A percentile compares a stretch with the other conserved stretches of the same genome.
phyloP scores from a whole-genome alignment of 1,140 invertebrate species.

The Drosophila tani region DNA sequence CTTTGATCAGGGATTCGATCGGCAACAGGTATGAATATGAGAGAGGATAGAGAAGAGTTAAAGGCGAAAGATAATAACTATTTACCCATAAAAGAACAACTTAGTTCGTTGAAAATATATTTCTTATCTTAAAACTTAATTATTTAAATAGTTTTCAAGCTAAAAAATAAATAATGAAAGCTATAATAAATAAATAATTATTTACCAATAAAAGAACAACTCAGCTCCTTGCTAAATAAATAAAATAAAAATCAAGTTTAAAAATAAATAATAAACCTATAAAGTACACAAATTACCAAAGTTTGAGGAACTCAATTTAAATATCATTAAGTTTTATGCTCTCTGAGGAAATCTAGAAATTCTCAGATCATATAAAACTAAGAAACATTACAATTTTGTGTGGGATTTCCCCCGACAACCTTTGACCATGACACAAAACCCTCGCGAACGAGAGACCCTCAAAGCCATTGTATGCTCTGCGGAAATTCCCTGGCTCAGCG shows the following conservation, averaged over 20 bases:
- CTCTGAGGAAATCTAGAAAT: not conserved
- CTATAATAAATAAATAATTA: too few species aligned
- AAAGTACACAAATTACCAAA: too few species aligned
- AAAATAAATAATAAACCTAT: too few species aligned
- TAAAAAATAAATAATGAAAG: too few species aligned
- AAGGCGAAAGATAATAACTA: too few species aligned
- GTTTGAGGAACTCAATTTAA: not conserved
- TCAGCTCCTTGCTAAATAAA: too few species aligned
- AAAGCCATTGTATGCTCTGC: constrained; percentile 27
- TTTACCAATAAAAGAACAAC: not conserved
- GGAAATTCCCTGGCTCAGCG: constrained; percentile 42
- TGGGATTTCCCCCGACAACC: constrained; percentile 16
- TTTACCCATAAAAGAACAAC: not conserved
- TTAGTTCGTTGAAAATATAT: too few species aligned
- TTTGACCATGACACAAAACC: constrained; percentile 8
- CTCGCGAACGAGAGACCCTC: constrained; percentile 26
- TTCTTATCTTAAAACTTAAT: too few species aligned
- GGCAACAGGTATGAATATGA: constrained; percentile 45
- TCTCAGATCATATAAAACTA: constrained; percentile 10
- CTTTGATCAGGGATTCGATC: constrained; percentile 19
- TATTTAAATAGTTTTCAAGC: too few species aligned
- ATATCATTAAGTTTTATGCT: constrained; percentile 3
- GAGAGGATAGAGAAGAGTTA: too few species aligned
- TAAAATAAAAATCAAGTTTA: too few species aligned
- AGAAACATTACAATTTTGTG: constrained; percentile 1